phyloP scores from a whole-genome alignment of 64 coral and sea anemone species.

The Actinia tenebrosa region DNA sequence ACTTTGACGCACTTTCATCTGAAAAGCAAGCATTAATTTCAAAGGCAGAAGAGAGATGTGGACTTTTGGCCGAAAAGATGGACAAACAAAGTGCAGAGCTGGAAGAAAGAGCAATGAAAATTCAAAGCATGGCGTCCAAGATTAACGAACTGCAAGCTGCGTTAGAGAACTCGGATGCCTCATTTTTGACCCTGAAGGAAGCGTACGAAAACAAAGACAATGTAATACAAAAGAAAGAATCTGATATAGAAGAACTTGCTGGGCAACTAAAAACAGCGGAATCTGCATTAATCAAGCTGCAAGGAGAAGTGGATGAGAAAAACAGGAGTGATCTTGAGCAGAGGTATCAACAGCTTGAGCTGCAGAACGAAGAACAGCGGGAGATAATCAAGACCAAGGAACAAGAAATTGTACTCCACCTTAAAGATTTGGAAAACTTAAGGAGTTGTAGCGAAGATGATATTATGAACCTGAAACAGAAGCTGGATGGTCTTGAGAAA shows the following conservation, averaged over 20 bases:
- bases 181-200: background rate
- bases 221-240: constrained; percentile 26
- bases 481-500: constrained; percentile 27
- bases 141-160: background rate
- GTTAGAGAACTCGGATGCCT: background rate
- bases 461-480: constrained; percentile 29
- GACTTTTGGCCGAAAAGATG: constrained; percentile 14
- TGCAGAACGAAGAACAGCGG: constrained; percentile 27
- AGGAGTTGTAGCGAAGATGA: constrained; percentile 7
- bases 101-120: background rate
- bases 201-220: constrained; percentile 23
- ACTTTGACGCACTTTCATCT: constrained; percentile 22
- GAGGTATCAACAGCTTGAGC: background rate
- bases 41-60: constrained; percentile 19
- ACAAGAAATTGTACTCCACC: constrained; percentile 30
- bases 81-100: constrained; percentile 4
- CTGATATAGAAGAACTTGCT: constrained; percentile 36
- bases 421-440: constrained; percentile 21
- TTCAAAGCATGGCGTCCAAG: background rate
- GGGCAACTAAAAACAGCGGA: background rate
- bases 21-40: constrained; percentile 21
- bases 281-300: constrained; percentile 22
- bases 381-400: constrained; percentile 35
- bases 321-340: constrained; percentile 6
- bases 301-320: constrained; percentile 9